Base-by-base conservation (phyloP, 2,797 vertebrate genomes). In the Notoglanidium macrostoma region DNA sequence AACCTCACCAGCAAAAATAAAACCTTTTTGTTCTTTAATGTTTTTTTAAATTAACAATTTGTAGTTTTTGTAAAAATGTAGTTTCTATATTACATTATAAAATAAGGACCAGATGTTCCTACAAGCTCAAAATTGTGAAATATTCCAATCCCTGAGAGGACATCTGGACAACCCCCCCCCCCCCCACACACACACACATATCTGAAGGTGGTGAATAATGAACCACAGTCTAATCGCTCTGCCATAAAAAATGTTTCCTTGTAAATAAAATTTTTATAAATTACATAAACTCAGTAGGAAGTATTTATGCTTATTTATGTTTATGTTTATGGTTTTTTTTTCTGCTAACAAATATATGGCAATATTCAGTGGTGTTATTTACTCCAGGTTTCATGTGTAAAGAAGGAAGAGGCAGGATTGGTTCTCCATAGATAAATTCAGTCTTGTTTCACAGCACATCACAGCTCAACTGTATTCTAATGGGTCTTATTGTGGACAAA, bases 181-280 rank as follows among this genome's bases (percentile, higher is more conserved):
- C n/a, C n/a, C n/a, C n/a, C 57, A 65, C 32, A 82, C 79, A 82
- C 82, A 79, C 81, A 83, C 26, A 83, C 65, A 67, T 8, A 67
- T 29, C 19, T 40, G 78, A 80, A 40, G 78, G 35, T 61, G 78
- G 57, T 61, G 78, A 80, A 80, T 61, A 61, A 80, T 61, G 44
- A 80, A 15, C 55, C 78, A 44, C 57, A 61, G 55, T 44, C 21
- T 80, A 59, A 80, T 80, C 11, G 35, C 55, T 26, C 32, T 26
- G 3, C 55, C 77, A 80, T 80, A 55, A 54, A 32, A 77, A 17
- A 14, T 49, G 51, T 26, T 17, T 72, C 32, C n/a, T 74, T 55
- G 7, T 55, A 54, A 54, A 77, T 51, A 32, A 55, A 32, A 32
- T 54, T 1, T 19, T 55, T 77, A 54, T 51, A 77, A 77, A 77